phyloP scores from a whole-genome alignment of 1,140 invertebrate genomes.

The Bombus impatiens region DNA sequence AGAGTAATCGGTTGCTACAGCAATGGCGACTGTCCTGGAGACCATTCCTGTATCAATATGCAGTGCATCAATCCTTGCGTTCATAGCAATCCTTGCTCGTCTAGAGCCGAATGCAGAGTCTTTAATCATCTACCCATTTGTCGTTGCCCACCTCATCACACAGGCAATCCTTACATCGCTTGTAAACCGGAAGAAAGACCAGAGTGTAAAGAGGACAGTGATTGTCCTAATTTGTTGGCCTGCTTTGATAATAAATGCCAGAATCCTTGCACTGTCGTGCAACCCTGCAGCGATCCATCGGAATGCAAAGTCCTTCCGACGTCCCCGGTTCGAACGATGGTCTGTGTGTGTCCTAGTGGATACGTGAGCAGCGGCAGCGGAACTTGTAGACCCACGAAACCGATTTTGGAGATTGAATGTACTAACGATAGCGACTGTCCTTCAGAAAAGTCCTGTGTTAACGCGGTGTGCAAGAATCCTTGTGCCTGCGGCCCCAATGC shows the following conservation, averaged over 20 bases:
- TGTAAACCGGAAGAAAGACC: slow-evolving; percentile 88
- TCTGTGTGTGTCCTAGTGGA: slow-evolving; percentile 93
- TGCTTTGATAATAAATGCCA: slow-evolving; percentile 92
- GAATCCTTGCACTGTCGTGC: slow-evolving; percentile 90
- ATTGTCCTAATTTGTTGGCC: slow-evolving; percentile 90
- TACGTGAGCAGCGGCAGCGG: slow-evolving; percentile 93
- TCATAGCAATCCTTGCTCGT: slow-evolving; percentile 89
- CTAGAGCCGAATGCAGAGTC: slow-evolving; percentile 89
- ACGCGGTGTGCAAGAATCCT: slow-evolving; percentile 90
- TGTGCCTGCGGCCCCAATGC: slow-evolving; percentile 92
- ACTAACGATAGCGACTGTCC: slow-evolving; percentile 89
- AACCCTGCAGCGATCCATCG: slow-evolving; percentile 91
- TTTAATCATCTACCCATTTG: slow-evolving; percentile 92
- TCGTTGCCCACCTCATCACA: slow-evolving; percentile 88
- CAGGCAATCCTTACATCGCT: slow-evolving; percentile 91
- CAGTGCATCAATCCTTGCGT: slow-evolving; percentile 94
- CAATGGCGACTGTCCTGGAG: slow-evolving; percentile 93
- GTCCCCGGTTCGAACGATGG: slow-evolving; percentile 92
- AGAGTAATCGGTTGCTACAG: slow-evolving; percentile 92
- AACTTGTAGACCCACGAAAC: slow-evolving; percentile 87
- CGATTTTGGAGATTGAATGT: slow-evolving; percentile 87
- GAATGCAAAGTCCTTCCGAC: slow-evolving; percentile 91
- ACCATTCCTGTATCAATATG: slow-evolving; percentile 92
- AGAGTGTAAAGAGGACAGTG: slow-evolving; percentile 90
- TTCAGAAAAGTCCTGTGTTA: slow-evolving; percentile 89